phyloP scores from a whole-genome alignment of 2,888 invertebrate species.

The Abrostola tripartita region DNA sequence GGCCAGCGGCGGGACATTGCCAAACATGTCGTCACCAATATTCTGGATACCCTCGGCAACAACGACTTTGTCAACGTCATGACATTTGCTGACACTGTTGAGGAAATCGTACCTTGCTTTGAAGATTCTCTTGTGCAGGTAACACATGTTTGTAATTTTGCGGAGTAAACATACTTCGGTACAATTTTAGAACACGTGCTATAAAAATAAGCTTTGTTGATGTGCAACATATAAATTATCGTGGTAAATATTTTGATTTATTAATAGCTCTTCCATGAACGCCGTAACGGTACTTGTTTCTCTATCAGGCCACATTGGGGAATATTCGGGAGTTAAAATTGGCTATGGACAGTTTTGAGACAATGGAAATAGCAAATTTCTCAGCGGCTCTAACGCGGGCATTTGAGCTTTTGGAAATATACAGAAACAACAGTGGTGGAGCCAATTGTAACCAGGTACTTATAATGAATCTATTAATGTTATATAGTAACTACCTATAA shows the following conservation, averaged over 20 bases:
- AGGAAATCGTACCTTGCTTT: constrained; percentile 96
- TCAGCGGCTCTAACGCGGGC: constrained; percentile 95
- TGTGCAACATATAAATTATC: constrained; percentile 26
- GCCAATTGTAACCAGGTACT: constrained; percentile 89
- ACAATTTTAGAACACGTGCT: background rate
- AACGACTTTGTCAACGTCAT: constrained; percentile 99
- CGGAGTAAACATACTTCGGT: background rate
- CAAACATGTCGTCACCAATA: constrained; percentile 94
- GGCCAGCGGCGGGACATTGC: constrained; percentile 96
- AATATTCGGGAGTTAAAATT: constrained; percentile 95
- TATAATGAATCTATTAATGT: background rate
- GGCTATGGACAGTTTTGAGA: constrained; percentile 92
- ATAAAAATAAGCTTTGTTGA: constrained; percentile 1
- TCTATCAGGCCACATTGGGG: constrained; percentile 93
- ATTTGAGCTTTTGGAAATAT: constrained; percentile 94
- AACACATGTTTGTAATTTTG: constrained; percentile 18
- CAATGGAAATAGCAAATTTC: constrained; percentile 97
- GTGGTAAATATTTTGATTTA: constrained; percentile 19
- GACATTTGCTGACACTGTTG: constrained; percentile 95
- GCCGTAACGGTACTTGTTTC: constrained; percentile 13
- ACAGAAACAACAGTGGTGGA: constrained; percentile 89
- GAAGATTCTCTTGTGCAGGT: constrained; percentile 96
- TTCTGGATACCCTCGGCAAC: constrained; percentile 98
- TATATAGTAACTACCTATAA: background rate
- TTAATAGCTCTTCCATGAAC: constrained; percentile 8